Conservation (phyloP, 2,113 vertebrate species). For the Gnathonemus longibarbis region DNA sequence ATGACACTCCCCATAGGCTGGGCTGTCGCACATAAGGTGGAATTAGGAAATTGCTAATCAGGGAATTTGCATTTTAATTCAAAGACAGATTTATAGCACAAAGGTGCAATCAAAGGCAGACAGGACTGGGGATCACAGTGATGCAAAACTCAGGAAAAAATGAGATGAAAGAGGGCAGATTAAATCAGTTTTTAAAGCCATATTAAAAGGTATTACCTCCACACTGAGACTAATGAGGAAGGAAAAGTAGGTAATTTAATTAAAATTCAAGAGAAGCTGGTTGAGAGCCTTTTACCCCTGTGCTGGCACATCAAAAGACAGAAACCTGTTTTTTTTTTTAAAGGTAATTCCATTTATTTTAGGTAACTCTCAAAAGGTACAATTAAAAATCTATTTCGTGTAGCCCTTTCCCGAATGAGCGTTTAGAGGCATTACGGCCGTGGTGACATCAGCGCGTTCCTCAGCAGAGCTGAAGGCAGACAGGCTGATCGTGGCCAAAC, state of each 20-base stretch:
- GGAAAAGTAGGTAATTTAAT: slow-evolving; percentile 60
- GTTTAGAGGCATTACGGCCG: slow-evolving; percentile 10
- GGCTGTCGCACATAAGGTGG: slow-evolving; percentile 29
- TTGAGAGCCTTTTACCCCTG: slow-evolving; percentile 60
- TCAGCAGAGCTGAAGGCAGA: not conserved
- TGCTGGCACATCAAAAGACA: slow-evolving; percentile 63
- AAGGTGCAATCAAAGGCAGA: slow-evolving; percentile 65
- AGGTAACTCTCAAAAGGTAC: slow-evolving; percentile 35
- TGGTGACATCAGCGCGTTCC: not conserved
- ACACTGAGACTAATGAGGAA: slow-evolving; percentile 64
- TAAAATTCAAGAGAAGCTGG: slow-evolving; percentile 53
- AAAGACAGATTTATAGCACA: slow-evolving; percentile 66
- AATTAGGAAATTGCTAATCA: slow-evolving; percentile 47
- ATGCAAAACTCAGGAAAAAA: slow-evolving; percentile 58
- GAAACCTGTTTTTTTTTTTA: slow-evolving; percentile 49
- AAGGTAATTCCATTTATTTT: slow-evolving; percentile 60
- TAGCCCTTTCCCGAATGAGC: not conserved
- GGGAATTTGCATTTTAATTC: slow-evolving; percentile 71
- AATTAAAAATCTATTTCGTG: slow-evolving; percentile 41
- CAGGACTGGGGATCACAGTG: slow-evolving; percentile 67
- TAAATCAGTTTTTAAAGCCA: slow-evolving; percentile 66
- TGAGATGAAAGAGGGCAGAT: slow-evolving; percentile 77
- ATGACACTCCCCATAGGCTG: slow-evolving; percentile 35
- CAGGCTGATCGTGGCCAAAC: not conserved
- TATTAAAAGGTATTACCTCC: slow-evolving; percentile 77